A percentile compares a stretch with the other conserved stretches of the same genome.
Conservation (phyloP, 2,797 vertebrate species). For the Gymnoscopelus microlampas region DNA sequence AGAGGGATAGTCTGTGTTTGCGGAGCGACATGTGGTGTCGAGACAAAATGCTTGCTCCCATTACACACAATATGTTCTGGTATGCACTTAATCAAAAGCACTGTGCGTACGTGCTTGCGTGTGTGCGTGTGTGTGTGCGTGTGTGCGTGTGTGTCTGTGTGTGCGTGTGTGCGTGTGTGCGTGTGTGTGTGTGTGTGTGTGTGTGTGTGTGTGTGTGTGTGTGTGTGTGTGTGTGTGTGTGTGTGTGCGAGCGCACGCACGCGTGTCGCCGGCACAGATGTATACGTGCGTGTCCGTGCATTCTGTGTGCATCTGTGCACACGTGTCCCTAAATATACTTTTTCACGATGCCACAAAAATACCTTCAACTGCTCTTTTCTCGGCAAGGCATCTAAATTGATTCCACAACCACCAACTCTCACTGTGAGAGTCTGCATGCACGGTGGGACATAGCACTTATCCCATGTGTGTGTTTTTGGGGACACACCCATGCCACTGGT, state of each 20-base stretch:
- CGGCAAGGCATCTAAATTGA: slow-evolving; percentile 12
- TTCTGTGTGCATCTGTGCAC: too few species aligned
- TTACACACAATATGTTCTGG: slow-evolving; percentile 58
- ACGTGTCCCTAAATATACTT: too few species aligned
- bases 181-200: slow-evolving; percentile 15
- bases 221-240: too few species aligned
- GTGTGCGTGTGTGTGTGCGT: slow-evolving; percentile 11
- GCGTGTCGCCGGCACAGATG: too few species aligned
- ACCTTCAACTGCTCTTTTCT: slow-evolving; percentile 13
- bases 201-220: background rate
- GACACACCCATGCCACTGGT: slow-evolving; percentile 52
- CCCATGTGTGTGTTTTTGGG: slow-evolving; percentile 17
- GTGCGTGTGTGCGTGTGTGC: slow-evolving; percentile 19
- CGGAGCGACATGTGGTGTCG: slow-evolving; percentile 59
- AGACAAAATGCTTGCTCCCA: slow-evolving; percentile 57
- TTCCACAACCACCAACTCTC: slow-evolving; percentile 33
- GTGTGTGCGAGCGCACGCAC: too few species aligned
- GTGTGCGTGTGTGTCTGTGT: slow-evolving; percentile 11
- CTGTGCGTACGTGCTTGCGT: slow-evolving; percentile 7
- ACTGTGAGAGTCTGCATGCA: background rate
- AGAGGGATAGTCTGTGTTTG: slow-evolving; percentile 42
- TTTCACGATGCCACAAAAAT: too few species aligned
- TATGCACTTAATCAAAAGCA: slow-evolving; percentile 57
- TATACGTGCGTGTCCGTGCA: too few species aligned
- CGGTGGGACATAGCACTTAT: slow-evolving; percentile 1